Evolutionary conservation across 2,113 vertebrate genomes (phyloP).

Genomic region (Eonycteris spelaea): DNA sequence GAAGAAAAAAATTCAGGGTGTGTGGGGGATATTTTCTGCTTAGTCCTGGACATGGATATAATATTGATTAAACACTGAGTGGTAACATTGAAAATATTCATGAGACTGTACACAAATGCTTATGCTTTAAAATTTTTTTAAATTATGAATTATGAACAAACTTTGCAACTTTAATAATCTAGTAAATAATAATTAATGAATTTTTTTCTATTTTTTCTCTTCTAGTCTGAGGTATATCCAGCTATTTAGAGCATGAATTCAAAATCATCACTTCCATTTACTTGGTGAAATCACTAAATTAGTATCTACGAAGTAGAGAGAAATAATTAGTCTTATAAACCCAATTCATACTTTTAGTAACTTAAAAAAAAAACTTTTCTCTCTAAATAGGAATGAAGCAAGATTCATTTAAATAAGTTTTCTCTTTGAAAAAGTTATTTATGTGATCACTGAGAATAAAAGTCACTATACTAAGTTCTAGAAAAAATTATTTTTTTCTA

Average conservation of each 20-base stretch:
- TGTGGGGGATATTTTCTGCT: not conserved
- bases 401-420: constrained; percentile 33
- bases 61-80: not conserved
- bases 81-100: not conserved
- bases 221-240: not conserved
- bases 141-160: not conserved
- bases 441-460: not conserved
- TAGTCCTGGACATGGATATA: not conserved
- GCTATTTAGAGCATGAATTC: not conserved
- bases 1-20: not conserved
- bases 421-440: constrained; percentile 24
- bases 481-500: constrained; percentile 28
- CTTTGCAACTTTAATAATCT: not conserved
- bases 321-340: not conserved
- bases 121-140: not conserved
- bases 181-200: not conserved
- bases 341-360: not conserved
- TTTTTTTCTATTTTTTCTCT: not conserved
- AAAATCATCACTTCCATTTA: not conserved
- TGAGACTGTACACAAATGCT: not conserved
- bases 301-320: not conserved
- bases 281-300: not conserved
- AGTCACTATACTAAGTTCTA: not conserved
- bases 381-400: constrained; percentile 43
- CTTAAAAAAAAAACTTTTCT: not conserved